These are phyloP conservation scores for Tokudaia muenninki DNA, from an alignment of 2,797 vertebrate genomes.

Conservation along the genomic window DNA sequence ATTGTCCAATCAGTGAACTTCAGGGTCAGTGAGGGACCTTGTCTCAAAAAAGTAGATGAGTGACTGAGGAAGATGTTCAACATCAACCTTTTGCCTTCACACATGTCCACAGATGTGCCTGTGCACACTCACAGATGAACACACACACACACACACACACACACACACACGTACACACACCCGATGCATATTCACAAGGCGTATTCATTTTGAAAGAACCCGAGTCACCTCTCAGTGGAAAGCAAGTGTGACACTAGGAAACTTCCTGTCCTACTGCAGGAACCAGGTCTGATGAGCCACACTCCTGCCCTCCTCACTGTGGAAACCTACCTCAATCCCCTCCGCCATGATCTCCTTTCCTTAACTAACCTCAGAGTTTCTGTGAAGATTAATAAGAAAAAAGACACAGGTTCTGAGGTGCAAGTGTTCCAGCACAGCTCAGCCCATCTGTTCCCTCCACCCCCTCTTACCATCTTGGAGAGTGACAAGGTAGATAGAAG, in stretches of 20 bases:
- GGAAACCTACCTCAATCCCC: accelerated
- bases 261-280: neutral
- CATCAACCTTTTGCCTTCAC: neutral
- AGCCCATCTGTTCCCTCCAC: neutral
- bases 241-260: neutral
- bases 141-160: neutral
- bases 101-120: neutral
- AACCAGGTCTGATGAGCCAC: accelerated
- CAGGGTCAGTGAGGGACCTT: neutral
- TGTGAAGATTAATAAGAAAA: neutral
- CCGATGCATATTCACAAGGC: neutral
- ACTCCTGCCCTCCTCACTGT: neutral
- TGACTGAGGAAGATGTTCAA: neutral
- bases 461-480: neutral
- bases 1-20: neutral
- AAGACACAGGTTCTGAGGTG: accelerated
- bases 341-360: neutral
- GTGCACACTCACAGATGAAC: neutral
- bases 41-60: neutral
- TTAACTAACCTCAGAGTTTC: neutral
- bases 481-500: neutral
- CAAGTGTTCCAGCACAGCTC: accelerated
- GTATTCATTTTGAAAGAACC: neutral
- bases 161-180: neutral
- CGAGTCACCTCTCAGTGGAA: neutral